Evolutionary conservation across 2,113 vertebrate species (phyloP), one percentile per base, ranked within the genome.

Genomic region (Casuarius casuarius): DNA sequence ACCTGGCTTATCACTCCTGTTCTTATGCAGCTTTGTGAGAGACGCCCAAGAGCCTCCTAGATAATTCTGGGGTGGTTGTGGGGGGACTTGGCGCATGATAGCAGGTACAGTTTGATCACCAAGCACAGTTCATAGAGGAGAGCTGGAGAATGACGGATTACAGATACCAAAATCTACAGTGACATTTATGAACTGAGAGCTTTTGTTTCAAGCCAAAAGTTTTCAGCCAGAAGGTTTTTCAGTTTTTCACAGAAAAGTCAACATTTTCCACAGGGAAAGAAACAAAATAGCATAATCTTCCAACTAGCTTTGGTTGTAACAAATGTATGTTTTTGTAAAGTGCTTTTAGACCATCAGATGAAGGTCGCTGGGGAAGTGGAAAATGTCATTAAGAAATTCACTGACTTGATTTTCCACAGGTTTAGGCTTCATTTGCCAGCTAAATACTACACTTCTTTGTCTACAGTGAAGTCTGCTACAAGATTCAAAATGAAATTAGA

Each of bases 401-500:
- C 77, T 95, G 87, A 87, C 84, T 97, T 95, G 81, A 95, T 94
- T 97, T 97, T 96, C 90, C 87, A 83, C 84, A 91, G 63, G 78
- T 97, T 97, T 96, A 94, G 59, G 81, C 94, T 86, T 97, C 77
- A 95, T 96, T 97, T 97, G 46, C 89, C 56, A 77, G 84, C 94
- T 96, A 94, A 96, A 96, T 82, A 82, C 66, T 91, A 83, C 67
- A 29, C 16, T 94, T 89, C 87, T 96, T 95, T 94, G 84, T 97
- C 96, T 94, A 87, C 51, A 91, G 78, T 7, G 0, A 89, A 89
- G 74, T 83, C 74, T 91, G 72, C 29, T 85, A 91, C 92, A 91
- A 85, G 87, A 96, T 78, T 90, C 59, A 89, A 92, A 96, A 95
- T 97, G 74, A 96, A 96, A 97, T 97, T 97, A 96, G 63, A 95